Evolutionary conservation across 2,888 invertebrate genomes (phyloP).

Genomic region (Brenthis hecate): DNA sequence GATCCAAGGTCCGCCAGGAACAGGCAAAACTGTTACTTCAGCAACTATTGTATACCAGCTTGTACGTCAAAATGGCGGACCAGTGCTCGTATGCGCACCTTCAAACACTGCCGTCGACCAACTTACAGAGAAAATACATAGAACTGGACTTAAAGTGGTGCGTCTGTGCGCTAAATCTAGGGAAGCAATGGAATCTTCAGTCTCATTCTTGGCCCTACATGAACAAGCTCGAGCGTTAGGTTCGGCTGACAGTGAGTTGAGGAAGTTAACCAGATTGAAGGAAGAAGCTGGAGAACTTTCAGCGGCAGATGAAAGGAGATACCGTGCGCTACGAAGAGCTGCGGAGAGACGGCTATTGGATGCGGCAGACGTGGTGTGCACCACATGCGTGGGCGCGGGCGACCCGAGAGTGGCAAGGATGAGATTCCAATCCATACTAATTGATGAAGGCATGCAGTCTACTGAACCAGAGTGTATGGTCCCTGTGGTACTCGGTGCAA

Average conservation of each 20-base stretch:
- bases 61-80: slow-evolving; percentile 95
- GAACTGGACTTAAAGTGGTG: slow-evolving; percentile 96
- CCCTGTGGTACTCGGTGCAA: slow-evolving; percentile 97
- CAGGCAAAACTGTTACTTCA: slow-evolving; percentile 99
- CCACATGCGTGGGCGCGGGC: slow-evolving; percentile 99
- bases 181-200: slow-evolving; percentile 98
- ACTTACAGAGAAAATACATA: slow-evolving; percentile 98
- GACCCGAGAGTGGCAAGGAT: slow-evolving; percentile 96
- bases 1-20: slow-evolving; percentile 98
- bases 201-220: slow-evolving; percentile 97
- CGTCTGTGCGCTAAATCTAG: slow-evolving; percentile 98
- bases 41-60: slow-evolving; percentile 99
- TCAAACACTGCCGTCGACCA: slow-evolving; percentile 99
- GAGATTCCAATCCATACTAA: slow-evolving; percentile 97
- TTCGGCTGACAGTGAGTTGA: slow-evolving; percentile 92
- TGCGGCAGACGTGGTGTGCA: slow-evolving; percentile 99
- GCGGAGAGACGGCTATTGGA: slow-evolving; percentile 95
- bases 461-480: slow-evolving; percentile 99
- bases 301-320: slow-evolving; percentile 96
- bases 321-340: slow-evolving; percentile 93
- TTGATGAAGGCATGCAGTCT: slow-evolving; percentile 98
- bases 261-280: slow-evolving; percentile 97
- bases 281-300: slow-evolving; percentile 99
- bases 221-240: slow-evolving; percentile 98
- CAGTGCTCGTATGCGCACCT: slow-evolving; percentile 98